Percentiles rank a stretch among this genome's conserved stretches.
phyloP scores from a whole-genome alignment of 1,140 invertebrate species.

The Notospermus geniculatus region DNA sequence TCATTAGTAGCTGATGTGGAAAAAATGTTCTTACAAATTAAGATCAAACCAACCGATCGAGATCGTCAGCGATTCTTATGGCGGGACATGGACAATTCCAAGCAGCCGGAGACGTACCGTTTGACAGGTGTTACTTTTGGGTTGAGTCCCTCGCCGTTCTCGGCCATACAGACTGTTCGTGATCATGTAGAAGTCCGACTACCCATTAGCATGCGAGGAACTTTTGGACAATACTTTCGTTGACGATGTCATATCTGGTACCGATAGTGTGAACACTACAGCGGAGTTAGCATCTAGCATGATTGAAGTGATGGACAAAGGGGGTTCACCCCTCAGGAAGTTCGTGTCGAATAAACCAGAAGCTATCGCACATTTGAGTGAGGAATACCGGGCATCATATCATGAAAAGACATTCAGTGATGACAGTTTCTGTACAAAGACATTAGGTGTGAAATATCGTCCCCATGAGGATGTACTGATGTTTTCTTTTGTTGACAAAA shows the following conservation, averaged over 20 bases:
- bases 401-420: not conserved
- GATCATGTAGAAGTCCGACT: not conserved
- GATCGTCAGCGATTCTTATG: constrained; percentile 1
- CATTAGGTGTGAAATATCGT: not conserved
- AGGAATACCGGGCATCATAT: not conserved
- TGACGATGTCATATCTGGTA: constrained; percentile 3
- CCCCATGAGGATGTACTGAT: not conserved
- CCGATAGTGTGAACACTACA: not conserved
- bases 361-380: not conserved
- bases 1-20: not conserved
- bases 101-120: not conserved
- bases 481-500: not conserved
- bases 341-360: constrained; percentile 4
- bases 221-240: not conserved
- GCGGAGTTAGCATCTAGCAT: not conserved
- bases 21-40: not conserved
- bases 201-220: not conserved
- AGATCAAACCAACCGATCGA: not conserved
- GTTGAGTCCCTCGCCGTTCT: not conserved
- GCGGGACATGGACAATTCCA: not conserved
- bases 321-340: not conserved
- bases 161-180: not conserved
- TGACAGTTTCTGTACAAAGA: not conserved
- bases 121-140: not conserved
- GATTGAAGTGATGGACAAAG: not conserved